These are phyloP conservation scores for Galemys pyrenaicus DNA, from an alignment of 2,113 vertebrate species.

Conservation along the genomic window DNA sequence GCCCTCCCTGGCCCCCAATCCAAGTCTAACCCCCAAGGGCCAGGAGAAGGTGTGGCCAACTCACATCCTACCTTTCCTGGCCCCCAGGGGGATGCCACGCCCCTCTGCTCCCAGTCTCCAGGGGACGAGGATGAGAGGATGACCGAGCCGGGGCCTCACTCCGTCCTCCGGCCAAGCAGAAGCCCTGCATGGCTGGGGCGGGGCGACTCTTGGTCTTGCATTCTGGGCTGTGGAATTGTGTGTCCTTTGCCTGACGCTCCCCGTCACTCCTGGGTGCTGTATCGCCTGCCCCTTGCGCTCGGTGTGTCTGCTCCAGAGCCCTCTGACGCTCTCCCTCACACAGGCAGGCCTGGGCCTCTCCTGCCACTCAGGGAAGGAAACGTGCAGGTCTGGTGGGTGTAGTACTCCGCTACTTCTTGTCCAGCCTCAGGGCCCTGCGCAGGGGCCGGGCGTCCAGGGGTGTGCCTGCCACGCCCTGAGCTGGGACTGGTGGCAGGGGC, in stretches of 20 bases:
- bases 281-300: conserved; percentile 69
- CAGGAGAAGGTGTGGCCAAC: conserved; percentile 67
- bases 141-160: conserved; percentile 7
- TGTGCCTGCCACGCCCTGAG: neutral
- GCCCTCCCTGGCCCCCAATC: neutral
- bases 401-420: neutral
- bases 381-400: conserved; percentile 68
- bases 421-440: neutral
- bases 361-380: conserved; percentile 77
- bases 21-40: conserved; percentile 53
- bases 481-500: neutral
- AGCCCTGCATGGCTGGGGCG: conserved; percentile 57
- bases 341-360: conserved; percentile 69
- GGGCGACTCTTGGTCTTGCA: conserved; percentile 50
- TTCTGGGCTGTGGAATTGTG: conserved; percentile 66
- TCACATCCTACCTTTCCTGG: conserved; percentile 12
- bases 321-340: conserved; percentile 82
- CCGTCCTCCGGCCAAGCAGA: conserved; percentile 41
- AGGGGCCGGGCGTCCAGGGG: neutral
- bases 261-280: conserved; percentile 61
- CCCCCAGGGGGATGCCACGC: neutral
- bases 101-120: conserved; percentile 28
- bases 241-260: conserved; percentile 71
- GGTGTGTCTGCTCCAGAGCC: conserved; percentile 76
- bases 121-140: neutral